Conservation (phyloP, 2,888 invertebrate species). For the Artemia sinica region DNA sequence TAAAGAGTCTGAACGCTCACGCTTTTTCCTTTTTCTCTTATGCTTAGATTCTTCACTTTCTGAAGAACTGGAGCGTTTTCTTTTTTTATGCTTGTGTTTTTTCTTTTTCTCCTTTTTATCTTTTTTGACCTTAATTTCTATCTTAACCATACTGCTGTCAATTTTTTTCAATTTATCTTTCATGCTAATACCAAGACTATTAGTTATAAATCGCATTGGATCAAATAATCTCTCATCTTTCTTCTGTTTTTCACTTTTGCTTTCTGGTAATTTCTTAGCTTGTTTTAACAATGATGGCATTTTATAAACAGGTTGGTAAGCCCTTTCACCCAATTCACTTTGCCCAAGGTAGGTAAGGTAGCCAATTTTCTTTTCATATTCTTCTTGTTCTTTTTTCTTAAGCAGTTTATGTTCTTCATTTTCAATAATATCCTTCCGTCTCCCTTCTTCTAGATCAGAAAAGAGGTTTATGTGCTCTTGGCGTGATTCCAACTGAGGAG, state of each 20-base stretch:
- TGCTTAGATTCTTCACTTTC: slow-evolving; percentile 26
- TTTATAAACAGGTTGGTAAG: slow-evolving; percentile 76
- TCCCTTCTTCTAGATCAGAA: slow-evolving; percentile 59
- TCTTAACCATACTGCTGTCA: slow-evolving; percentile 16
- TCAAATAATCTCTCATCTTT: slow-evolving; percentile 23
- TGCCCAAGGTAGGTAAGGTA: slow-evolving; percentile 88
- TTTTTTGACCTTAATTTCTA: slow-evolving; percentile 26
- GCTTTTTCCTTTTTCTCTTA: slow-evolving; percentile 27
- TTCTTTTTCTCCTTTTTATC: slow-evolving; percentile 24
- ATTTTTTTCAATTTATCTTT: slow-evolving; percentile 27
- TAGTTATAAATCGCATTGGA: slow-evolving; percentile 23
- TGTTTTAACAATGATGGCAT: slow-evolving; percentile 41
- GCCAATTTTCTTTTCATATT: slow-evolving; percentile 93
- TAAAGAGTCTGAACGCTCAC: slow-evolving; percentile 28
- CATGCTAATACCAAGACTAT: slow-evolving; percentile 24
- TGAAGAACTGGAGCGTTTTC: slow-evolving; percentile 27
- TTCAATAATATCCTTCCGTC: slow-evolving; percentile 41
- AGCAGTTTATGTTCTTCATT: slow-evolving; percentile 80
- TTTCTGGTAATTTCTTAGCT: slow-evolving; percentile 31
- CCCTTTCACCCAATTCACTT: slow-evolving; percentile 67
- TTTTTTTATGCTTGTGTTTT: slow-evolving; percentile 26
- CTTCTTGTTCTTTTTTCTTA: slow-evolving; percentile 74
- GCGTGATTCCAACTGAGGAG: slow-evolving; percentile 24
- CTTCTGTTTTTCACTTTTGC: slow-evolving; percentile 21
- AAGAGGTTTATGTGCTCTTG: slow-evolving; percentile 64